Percentiles rank a stretch among this genome's conserved stretches.
Evolutionary conservation across 1,140 invertebrate species (phyloP).

Genomic region (Aphaenogaster ashmeadi): DNA sequence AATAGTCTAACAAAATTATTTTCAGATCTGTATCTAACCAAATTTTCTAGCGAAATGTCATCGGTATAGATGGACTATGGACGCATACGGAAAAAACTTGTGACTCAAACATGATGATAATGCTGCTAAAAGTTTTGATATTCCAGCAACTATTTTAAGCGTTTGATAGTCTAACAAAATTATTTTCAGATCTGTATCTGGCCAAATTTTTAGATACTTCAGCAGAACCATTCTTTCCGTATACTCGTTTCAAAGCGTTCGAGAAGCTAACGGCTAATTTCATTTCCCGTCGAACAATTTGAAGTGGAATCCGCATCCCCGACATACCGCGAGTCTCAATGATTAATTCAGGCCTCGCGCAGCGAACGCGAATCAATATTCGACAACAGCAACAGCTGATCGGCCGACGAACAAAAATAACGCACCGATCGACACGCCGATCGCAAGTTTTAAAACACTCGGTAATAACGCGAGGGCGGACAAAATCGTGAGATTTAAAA

Average conservation of each 20-base stretch:
- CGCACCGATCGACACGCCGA: neutral
- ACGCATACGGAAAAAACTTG: no score
- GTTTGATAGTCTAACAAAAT: no score
- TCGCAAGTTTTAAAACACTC: neutral
- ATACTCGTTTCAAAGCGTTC: neutral
- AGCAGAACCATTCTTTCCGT: no score
- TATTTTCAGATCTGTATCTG: no score
- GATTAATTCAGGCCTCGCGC: conserved; percentile 10
- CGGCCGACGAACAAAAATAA: neutral
- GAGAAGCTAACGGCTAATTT: neutral
- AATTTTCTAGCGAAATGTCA: no score
- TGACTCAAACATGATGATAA: no score
- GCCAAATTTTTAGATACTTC: no score
- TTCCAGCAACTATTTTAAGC: no score
- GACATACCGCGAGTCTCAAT: neutral
- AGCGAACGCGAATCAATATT: conserved; percentile 31
- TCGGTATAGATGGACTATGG: no score
- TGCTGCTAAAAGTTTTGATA: no score
- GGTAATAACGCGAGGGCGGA: neutral
- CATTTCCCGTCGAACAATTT: neutral
- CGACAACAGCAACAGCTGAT: conserved; percentile 50
- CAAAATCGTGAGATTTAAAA: neutral
- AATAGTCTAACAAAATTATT: no score
- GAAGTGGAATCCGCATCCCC: neutral
- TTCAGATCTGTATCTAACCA: no score